These are phyloP conservation scores for Drosophila mimica DNA, from an alignment of 2,888 invertebrate species.

Conservation along the genomic window DNA sequence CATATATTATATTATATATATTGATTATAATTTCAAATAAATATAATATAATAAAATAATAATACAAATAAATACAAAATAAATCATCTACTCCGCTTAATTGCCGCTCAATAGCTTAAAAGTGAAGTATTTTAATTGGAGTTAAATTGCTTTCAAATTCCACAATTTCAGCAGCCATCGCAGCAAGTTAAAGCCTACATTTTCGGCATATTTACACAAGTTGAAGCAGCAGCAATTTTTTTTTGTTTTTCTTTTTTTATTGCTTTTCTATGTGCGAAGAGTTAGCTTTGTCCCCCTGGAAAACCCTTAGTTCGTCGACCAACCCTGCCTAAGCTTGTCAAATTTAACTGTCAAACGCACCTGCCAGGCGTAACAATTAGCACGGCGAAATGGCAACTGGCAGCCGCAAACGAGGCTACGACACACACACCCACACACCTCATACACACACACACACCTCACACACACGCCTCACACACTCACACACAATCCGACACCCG, in stretches of 20 bases:
- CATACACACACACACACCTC: constrained; percentile 8
- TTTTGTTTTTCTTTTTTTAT: constrained; percentile 2
- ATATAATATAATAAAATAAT: no score
- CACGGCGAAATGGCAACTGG: constrained; percentile 63
- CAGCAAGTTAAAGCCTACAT: constrained; percentile 12
- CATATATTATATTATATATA: no score
- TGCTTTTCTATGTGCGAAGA: constrained; percentile 27
- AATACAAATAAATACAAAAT: no score
- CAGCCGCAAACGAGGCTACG: constrained; percentile 46
- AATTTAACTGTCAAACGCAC: constrained; percentile 79
- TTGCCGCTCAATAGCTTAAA: neutral
- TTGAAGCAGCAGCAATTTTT: constrained; percentile 10
- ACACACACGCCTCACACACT: neutral
- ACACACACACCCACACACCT: constrained; percentile 4
- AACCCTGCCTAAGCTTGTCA: constrained; percentile 70
- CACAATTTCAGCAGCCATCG: neutral
- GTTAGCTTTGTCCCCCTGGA: neutral
- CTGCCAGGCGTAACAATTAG: constrained; percentile 78
- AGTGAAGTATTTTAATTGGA: neutral
- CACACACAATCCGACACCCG: constrained; percentile 4
- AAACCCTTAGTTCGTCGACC: neutral
- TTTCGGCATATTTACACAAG: constrained; percentile 10
- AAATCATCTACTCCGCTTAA: neutral
- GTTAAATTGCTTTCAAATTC: neutral
- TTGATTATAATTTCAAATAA: no score